phyloP scores from a whole-genome alignment of 2,797 vertebrate genomes.

The Odontamblyopus rebecca region DNA sequence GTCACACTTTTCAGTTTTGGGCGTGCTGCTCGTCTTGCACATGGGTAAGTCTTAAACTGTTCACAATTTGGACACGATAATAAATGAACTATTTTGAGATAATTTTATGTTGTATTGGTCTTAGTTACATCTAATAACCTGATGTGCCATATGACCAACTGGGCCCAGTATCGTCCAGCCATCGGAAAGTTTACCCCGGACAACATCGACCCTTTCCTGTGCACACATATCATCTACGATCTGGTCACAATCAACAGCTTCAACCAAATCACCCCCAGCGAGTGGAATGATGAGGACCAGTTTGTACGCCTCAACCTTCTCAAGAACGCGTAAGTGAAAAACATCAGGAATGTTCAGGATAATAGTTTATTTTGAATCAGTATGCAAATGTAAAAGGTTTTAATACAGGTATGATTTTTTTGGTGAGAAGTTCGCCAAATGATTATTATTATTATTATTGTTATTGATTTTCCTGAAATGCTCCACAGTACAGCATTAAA shows the following conservation, averaged over 20 bases:
- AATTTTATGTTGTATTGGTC: background rate
- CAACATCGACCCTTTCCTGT: constrained; percentile 82
- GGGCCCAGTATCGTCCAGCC: constrained; percentile 85
- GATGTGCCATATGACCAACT: constrained; percentile 88
- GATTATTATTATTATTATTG: background rate
- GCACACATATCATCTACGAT: constrained; percentile 84
- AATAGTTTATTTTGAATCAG: background rate
- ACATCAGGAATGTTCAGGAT: background rate
- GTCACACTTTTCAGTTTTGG: constrained; percentile 63
- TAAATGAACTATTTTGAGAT: background rate
- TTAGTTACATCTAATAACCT: constrained; percentile 78
- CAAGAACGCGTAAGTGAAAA: constrained; percentile 75
- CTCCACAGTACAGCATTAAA: background rate
- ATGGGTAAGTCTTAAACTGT: constrained; percentile 66
- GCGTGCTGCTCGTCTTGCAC: constrained; percentile 70
- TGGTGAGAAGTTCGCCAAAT: background rate
- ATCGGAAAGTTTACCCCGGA: constrained; percentile 75
- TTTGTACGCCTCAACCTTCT: constrained; percentile 73
- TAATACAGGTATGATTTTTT: background rate
- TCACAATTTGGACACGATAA: background rate
- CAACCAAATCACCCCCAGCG: constrained; percentile 72
- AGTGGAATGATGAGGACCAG: constrained; percentile 81
- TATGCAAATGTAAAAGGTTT: background rate
- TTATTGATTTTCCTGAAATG: background rate
- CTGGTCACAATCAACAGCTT: constrained; percentile 80